phyloP scores from a whole-genome alignment of 2,797 vertebrate genomes.

The Todus mexicanus region DNA sequence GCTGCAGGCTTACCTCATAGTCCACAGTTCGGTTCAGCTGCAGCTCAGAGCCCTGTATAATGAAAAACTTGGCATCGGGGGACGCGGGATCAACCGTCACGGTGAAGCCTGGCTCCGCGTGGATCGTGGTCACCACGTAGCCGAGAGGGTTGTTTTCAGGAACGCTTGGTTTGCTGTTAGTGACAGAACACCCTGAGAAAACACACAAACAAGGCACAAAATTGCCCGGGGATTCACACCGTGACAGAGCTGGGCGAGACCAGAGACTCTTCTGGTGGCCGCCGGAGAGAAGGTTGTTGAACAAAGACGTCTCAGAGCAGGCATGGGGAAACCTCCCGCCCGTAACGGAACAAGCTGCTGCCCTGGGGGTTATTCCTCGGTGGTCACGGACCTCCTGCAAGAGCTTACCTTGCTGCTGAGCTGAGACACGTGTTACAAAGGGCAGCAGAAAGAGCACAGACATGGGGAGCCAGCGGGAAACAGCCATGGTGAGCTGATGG shows the following conservation, averaged over 20 bases:
- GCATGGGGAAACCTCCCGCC: background rate
- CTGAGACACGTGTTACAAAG: background rate
- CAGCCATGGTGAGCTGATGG: background rate
- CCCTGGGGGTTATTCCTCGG: background rate
- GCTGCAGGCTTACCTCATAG: conserved; percentile 42
- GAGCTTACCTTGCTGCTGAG: conserved; percentile 31
- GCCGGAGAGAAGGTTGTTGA: background rate
- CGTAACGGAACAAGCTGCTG: background rate
- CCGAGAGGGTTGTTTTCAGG: conserved; percentile 22
- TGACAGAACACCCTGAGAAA: conserved; percentile 31
- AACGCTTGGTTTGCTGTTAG: rapidly evolving
- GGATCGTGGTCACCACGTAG: background rate
- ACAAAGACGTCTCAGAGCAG: background rate
- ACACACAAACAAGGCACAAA: background rate
- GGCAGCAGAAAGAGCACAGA: background rate
- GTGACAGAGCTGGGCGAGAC: background rate
- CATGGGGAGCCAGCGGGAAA: background rate
- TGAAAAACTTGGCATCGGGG: background rate
- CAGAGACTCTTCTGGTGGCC: too few species aligned
- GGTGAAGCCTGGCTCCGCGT: background rate
- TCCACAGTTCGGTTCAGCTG: conserved; percentile 1
- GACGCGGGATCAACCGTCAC: background rate
- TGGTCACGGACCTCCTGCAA: background rate
- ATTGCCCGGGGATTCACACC: background rate
- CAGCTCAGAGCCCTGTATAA: background rate